Percentiles rank a stretch among this genome's conserved stretches.
Conservation (phyloP, 2,888 invertebrate genomes). For the Chloromyia formosa region DNA sequence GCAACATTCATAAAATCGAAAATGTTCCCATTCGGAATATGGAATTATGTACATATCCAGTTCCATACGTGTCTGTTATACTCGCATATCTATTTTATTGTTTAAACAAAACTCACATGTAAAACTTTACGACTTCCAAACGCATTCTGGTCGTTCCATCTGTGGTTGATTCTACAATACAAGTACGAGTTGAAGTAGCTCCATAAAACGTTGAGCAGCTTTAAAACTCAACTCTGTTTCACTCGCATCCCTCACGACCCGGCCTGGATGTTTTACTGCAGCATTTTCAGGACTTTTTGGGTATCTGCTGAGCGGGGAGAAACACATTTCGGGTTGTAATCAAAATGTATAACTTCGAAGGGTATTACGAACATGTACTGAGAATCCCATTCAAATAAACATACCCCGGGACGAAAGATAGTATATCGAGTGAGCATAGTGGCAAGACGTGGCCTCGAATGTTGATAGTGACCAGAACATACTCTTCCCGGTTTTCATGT, state of each 20-base stretch:
- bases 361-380: not conserved
- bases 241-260: not conserved
- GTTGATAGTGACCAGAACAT: slow-evolving; percentile 5
- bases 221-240: no score
- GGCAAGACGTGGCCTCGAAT: not conserved
- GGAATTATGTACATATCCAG: no score
- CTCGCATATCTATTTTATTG: not conserved
- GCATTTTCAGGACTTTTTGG: not conserved
- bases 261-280: not conserved
- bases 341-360: slow-evolving; percentile 8
- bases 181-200: no score
- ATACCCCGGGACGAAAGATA: not conserved
- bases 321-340: not conserved
- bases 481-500: no score
- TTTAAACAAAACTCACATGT: not conserved
- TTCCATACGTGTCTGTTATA: no score
- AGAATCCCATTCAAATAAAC: not conserved
- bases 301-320: not conserved
- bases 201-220: no score
- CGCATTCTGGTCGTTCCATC: not conserved
- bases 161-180: no score
- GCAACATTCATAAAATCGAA: no score
- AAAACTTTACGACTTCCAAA: not conserved
- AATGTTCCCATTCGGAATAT: no score
- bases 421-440: not conserved